Conservation (phyloP, 2,888 invertebrate genomes). For the Tuta absoluta region DNA sequence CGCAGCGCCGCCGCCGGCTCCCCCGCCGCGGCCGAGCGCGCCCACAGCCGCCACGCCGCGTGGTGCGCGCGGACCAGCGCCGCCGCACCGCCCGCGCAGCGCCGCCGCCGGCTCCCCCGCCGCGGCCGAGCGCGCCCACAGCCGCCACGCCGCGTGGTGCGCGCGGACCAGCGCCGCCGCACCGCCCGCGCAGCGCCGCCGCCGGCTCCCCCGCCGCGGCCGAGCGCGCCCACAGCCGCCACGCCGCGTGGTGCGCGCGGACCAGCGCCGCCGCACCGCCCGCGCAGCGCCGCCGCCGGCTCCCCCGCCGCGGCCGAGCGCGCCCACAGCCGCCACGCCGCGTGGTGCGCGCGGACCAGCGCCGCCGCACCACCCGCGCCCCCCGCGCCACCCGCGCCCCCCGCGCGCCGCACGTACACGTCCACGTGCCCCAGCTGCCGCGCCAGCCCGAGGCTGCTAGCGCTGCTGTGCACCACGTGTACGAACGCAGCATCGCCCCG, state of each 20-base stretch:
- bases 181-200: too few relatives aligned
- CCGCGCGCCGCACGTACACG: slow-evolving; percentile 31
- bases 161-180: too few relatives aligned
- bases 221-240: slow-evolving; percentile 26
- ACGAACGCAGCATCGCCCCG: neutral
- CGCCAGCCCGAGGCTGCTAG: slow-evolving; percentile 2
- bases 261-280: slow-evolving; percentile 27
- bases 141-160: too few relatives aligned
- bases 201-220: slow-evolving; percentile 33
- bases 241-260: slow-evolving; percentile 25
- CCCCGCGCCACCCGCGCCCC: slow-evolving; percentile 37
- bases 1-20: too few relatives aligned
- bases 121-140: too few relatives aligned
- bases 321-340: slow-evolving; percentile 35
- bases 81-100: too few relatives aligned
- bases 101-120: too few relatives aligned
- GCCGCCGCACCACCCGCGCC: too few relatives aligned
- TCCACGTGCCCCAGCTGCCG: slow-evolving; percentile 26
- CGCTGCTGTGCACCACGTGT: slow-evolving; percentile 7
- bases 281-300: slow-evolving; percentile 29
- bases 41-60: too few relatives aligned
- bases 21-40: too few relatives aligned
- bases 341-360: neutral
- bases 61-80: too few relatives aligned
- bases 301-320: slow-evolving; percentile 25